These are phyloP conservation scores for Stenodema calcarata DNA, from an alignment of 2,888 invertebrate species.

Conservation along the genomic window DNA sequence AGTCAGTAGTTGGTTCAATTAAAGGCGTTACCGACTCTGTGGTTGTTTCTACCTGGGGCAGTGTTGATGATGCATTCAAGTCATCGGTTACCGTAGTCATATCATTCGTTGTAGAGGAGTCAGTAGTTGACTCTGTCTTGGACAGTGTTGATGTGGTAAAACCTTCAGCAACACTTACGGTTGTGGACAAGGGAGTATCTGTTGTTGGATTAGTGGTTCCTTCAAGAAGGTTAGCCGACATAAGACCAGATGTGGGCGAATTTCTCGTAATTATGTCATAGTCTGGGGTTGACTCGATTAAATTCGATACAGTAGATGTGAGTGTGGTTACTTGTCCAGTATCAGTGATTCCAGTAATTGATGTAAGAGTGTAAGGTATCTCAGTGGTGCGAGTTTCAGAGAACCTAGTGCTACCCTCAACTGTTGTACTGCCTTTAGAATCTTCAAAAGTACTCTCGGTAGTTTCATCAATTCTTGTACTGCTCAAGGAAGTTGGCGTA, in stretches of 20 bases:
- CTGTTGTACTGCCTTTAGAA: neutral
- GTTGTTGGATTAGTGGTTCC: neutral
- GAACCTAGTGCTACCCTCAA: neutral
- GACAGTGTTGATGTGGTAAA: neutral
- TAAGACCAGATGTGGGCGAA: neutral
- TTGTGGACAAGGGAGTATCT: neutral
- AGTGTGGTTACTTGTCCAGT: neutral
- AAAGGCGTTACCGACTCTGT: neutral
- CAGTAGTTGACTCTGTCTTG: neutral
- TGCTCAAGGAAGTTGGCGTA: neutral
- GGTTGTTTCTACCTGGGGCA: no score
- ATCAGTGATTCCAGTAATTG: neutral
- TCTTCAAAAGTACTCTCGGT: neutral
- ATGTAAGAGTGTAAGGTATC: neutral
- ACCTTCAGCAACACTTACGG: neutral
- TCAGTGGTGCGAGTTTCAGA: neutral
- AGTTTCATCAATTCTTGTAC: neutral
- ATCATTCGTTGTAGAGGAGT: neutral
- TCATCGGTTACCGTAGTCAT: no score
- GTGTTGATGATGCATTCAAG: no score
- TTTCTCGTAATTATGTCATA: neutral
- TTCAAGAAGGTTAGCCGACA: neutral
- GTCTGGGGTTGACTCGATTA: neutral
- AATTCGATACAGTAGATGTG: neutral
- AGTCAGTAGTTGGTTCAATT: no score